Conservation (phyloP, 2,888 invertebrate species). For the Apantesis nais region DNA sequence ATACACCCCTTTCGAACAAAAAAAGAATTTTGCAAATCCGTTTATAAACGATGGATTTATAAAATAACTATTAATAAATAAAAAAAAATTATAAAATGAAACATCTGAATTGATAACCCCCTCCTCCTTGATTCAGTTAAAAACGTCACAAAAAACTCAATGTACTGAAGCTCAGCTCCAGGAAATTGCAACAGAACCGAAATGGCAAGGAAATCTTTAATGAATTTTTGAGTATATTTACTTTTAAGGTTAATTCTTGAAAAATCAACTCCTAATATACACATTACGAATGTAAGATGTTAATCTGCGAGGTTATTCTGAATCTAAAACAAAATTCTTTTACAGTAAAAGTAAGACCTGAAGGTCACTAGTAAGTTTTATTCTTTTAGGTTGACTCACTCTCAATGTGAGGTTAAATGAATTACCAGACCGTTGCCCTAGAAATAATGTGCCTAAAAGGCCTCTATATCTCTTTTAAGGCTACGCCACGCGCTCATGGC, state of each 20-base stretch:
- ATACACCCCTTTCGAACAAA: too few species aligned
- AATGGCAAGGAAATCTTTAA: neutral
- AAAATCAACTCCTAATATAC: neutral
- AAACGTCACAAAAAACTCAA: neutral
- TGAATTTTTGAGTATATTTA: neutral
- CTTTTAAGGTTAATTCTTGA: neutral
- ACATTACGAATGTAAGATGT: neutral
- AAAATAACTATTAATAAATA: too few species aligned
- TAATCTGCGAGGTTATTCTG: neutral
- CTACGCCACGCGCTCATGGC: constrained; percentile 10
- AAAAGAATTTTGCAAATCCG: too few species aligned
- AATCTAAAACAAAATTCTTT: neutral
- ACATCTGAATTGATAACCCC: too few species aligned
- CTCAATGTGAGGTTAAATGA: neutral
- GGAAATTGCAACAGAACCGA: neutral
- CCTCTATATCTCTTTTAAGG: constrained; percentile 2
- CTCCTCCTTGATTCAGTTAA: too few species aligned
- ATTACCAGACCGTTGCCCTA: neutral
- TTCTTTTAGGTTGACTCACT: neutral
- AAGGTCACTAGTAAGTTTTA: neutral
- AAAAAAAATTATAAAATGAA: too few species aligned
- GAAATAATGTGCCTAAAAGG: neutral
- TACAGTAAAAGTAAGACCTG: too few species aligned
- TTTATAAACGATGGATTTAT: too few species aligned
- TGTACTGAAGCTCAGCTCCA: too few species aligned